A percentile compares a stretch with the other conserved stretches of the same genome.
Evolutionary conservation across 2,888 invertebrate species (phyloP).

Genomic region (Erebia ligea): DNA sequence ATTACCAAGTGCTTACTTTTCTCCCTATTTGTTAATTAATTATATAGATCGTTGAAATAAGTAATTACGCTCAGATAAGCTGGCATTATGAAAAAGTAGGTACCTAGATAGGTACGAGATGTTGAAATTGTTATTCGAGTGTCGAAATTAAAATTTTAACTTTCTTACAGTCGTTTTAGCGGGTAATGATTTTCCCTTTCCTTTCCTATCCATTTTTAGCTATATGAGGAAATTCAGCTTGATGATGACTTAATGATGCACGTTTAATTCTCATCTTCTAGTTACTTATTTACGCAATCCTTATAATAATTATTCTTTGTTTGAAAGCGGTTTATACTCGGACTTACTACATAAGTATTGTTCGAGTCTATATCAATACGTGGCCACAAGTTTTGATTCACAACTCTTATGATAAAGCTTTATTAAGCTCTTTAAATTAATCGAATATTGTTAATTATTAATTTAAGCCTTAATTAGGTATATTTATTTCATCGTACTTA

Average conservation of each 20-base stretch:
- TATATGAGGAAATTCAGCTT: not conserved
- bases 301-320: not conserved
- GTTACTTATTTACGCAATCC: not conserved
- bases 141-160: no score
- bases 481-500: constrained; percentile 44
- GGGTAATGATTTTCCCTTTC: no score
- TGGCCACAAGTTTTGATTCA: constrained; percentile 82
- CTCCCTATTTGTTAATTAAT: no score
- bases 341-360: constrained; percentile 47
- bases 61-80: no score
- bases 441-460: constrained; percentile 53
- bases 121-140: no score
- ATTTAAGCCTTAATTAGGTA: constrained; percentile 34
- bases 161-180: no score
- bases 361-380: constrained; percentile 69
- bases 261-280: constrained; percentile 25
- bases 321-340: constrained; percentile 60
- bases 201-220: no score
- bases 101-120: not conserved
- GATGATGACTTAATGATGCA: not conserved
- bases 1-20: no score
- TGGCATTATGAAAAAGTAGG: not conserved
- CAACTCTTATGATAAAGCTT: constrained; percentile 83
- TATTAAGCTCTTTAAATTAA: constrained; percentile 80
- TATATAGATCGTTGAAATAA: no score